Evolutionary conservation across 2,888 invertebrate species (phyloP).

Genomic region (Aethes cnicana): DNA sequence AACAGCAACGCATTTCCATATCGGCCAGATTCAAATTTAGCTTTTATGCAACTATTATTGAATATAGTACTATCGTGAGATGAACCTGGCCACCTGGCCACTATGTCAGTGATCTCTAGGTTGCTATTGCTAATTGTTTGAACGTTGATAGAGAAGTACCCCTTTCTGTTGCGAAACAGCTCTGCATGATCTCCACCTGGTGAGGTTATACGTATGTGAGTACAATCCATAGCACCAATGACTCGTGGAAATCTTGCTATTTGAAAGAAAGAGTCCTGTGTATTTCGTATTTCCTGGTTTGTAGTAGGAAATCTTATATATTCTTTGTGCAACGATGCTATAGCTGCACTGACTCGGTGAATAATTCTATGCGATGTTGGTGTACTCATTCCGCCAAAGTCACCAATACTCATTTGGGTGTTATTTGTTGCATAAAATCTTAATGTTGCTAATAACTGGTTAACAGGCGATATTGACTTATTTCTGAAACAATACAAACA

Average conservation of each 20-base stretch:
- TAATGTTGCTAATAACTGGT: too few relatives aligned
- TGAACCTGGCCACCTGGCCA: constrained; percentile 26
- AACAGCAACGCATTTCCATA: constrained; percentile 31
- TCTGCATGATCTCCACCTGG: constrained; percentile 32
- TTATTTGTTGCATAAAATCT: too few relatives aligned
- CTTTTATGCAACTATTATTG: constrained; percentile 24
- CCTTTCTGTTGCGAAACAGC: constrained; percentile 29
- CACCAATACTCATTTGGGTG: too few relatives aligned
- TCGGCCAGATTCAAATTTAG: constrained; percentile 27
- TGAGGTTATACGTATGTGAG: constrained; percentile 23
- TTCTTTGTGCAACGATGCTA: too few relatives aligned
- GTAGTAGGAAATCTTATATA: too few relatives aligned
- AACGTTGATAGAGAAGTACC: constrained; percentile 32
- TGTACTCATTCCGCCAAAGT: too few relatives aligned
- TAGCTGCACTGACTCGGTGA: too few relatives aligned
- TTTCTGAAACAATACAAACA: too few relatives aligned
- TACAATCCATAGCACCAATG: constrained; percentile 28
- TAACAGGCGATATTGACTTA: too few relatives aligned
- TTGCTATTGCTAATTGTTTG: constrained; percentile 29
- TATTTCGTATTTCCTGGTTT: too few relatives aligned
- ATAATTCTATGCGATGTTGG: too few relatives aligned
- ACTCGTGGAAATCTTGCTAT: constrained; percentile 15
- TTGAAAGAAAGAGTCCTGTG: too few relatives aligned
- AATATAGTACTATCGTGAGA: constrained; percentile 33
- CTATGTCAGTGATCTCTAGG: constrained; percentile 27